phyloP scores from a whole-genome alignment of 2,797 vertebrate species.

The Octomys mimax region DNA sequence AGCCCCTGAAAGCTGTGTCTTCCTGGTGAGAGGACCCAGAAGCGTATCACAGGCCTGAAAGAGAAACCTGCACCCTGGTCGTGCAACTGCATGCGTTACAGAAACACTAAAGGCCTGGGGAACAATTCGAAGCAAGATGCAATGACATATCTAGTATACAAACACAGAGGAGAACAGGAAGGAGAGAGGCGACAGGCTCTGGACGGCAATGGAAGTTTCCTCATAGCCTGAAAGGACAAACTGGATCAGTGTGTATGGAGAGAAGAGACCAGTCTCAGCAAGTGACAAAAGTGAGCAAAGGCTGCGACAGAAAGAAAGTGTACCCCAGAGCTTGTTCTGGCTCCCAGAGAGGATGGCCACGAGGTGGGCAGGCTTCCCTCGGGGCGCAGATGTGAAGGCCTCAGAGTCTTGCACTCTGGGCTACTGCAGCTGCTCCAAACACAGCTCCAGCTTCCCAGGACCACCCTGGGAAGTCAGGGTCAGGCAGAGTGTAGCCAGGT shows the following conservation, averaged over 20 bases:
- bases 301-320: neutral
- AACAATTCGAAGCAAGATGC: slow-evolving; percentile 13
- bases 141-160: neutral
- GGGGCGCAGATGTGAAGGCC: neutral
- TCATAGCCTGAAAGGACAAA: neutral
- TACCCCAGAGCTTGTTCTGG: neutral
- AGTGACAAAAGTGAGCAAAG: neutral
- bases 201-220: neutral
- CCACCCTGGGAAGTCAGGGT: neutral
- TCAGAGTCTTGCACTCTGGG: neutral
- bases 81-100: neutral
- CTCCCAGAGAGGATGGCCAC: neutral
- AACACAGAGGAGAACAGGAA: neutral
- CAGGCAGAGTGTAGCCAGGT: neutral
- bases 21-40: neutral
- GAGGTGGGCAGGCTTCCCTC: neutral
- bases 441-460: neutral
- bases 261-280: neutral
- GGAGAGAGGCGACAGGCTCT: neutral
- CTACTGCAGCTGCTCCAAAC: neutral
- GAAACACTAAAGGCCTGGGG: neutral
- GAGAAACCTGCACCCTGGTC: neutral
- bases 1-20: neutral
- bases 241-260: neutral
- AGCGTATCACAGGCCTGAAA: neutral